Evolutionary conservation across 2,113 vertebrate genomes (phyloP).

Genomic region (Oenanthe oenanthe): DNA sequence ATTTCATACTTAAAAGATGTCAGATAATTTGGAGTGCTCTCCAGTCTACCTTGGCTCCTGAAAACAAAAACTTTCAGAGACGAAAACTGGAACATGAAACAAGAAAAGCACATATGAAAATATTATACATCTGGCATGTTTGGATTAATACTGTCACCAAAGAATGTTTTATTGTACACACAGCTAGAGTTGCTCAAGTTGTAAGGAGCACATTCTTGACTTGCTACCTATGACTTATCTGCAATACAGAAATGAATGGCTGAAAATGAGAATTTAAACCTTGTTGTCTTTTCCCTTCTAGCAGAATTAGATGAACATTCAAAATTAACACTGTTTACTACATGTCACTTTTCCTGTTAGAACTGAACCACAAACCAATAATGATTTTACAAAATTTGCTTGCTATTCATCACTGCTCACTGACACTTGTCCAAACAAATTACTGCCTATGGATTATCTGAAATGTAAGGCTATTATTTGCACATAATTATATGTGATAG

Average conservation of each 20-base stretch:
- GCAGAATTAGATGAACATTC: not conserved
- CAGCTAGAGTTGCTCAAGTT: not conserved
- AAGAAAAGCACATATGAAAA: not conserved
- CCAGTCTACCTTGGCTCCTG: not conserved
- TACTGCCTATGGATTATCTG: not conserved
- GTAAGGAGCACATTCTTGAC: not conserved
- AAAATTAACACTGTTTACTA: not conserved
- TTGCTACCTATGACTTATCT: not conserved
- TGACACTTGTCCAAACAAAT: constrained; percentile 42
- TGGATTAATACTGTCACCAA: not conserved
- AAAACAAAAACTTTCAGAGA: not conserved
- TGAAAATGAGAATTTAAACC: not conserved
- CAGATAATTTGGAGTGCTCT: not conserved
- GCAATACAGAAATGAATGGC: not conserved
- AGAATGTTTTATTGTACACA: not conserved
- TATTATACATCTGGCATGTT: not conserved
- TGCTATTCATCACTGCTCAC: not conserved
- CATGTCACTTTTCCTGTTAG: not conserved
- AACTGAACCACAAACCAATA: not conserved
- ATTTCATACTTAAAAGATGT: not conserved
- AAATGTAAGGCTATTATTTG: constrained; percentile 19
- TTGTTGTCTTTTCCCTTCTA: not conserved
- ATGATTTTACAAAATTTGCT: not conserved
- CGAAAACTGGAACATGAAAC: not conserved
- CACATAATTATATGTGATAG: constrained; percentile 11